Evolutionary conservation across 2,888 invertebrate genomes (phyloP).

Genomic region (Lapara coniferarum): DNA sequence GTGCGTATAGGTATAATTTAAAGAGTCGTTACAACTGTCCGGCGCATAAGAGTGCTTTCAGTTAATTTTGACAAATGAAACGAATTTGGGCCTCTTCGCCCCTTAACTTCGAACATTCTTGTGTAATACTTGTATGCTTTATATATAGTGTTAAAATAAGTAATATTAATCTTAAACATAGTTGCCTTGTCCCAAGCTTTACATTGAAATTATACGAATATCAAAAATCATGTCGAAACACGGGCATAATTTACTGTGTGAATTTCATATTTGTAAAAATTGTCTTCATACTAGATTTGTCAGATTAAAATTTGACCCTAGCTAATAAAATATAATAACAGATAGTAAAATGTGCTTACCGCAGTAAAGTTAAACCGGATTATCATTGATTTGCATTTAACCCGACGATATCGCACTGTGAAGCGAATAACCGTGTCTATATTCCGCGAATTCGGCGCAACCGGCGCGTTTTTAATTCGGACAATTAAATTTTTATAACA

Average conservation of each 20-base stretch:
- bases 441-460: slow-evolving; percentile 13
- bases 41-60: slow-evolving; percentile 8
- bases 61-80: slow-evolving; percentile 26
- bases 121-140: neutral
- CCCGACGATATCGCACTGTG: neutral
- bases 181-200: neutral
- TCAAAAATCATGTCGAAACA: neutral
- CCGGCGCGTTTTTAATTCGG: slow-evolving; percentile 15
- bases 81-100: slow-evolving; percentile 12
- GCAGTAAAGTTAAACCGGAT: neutral
- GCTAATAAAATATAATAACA: neutral
- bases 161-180: neutral
- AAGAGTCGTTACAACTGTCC: slow-evolving; percentile 23
- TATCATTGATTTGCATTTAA: neutral
- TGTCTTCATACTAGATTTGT: neutral
- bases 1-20: slow-evolving; percentile 26
- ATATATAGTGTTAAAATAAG: neutral
- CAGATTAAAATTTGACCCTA: neutral
- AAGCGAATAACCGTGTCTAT: neutral
- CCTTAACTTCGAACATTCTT: neutral
- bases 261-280: neutral
- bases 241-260: neutral
- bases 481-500: slow-evolving; percentile 21
- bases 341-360: neutral
- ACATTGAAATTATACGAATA: neutral